A percentile compares a stretch with the other conserved stretches of the same genome.
These are phyloP conservation scores for Promerops cafer DNA, from an alignment of 2,113 vertebrate genomes.

Conservation along the genomic window DNA sequence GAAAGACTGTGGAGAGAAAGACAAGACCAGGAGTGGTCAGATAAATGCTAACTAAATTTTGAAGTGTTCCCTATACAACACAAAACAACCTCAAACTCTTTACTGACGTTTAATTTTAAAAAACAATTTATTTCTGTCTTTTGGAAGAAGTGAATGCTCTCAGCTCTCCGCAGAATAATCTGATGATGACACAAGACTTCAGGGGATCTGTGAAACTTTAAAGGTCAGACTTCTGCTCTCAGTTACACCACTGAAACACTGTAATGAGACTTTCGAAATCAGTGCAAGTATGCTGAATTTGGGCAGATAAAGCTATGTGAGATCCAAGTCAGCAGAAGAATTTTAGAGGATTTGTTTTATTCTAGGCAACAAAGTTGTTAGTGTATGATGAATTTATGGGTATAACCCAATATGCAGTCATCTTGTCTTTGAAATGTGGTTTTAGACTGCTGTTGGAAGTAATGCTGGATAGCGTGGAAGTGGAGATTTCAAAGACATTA, in stretches of 20 bases:
- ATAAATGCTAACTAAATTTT: not conserved
- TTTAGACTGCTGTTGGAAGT: not conserved
- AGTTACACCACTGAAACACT: not conserved
- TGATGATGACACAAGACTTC: not conserved
- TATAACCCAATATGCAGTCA: not conserved
- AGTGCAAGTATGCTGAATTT: not conserved
- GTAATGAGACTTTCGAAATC: not conserved
- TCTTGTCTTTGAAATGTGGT: not conserved
- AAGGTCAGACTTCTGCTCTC: constrained; percentile 12
- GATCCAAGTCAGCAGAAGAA: not conserved
- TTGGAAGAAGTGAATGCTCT: not conserved
- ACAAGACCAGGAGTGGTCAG: not conserved
- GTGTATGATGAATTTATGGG: not conserved
- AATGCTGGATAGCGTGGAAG: not conserved
- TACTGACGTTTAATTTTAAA: not conserved
- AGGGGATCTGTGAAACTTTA: not conserved
- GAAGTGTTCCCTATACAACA: not conserved
- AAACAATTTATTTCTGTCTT: not conserved
- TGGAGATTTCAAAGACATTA: not conserved
- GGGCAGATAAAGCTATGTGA: not conserved
- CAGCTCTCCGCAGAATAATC: not conserved
- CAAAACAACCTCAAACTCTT: not conserved
- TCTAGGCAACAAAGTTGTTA: not conserved
- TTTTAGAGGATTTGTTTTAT: not conserved
- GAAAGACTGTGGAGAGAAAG: not conserved